Evolutionary conservation across 2,888 invertebrate genomes (phyloP).

Genomic region (Pollenia labialis): DNA sequence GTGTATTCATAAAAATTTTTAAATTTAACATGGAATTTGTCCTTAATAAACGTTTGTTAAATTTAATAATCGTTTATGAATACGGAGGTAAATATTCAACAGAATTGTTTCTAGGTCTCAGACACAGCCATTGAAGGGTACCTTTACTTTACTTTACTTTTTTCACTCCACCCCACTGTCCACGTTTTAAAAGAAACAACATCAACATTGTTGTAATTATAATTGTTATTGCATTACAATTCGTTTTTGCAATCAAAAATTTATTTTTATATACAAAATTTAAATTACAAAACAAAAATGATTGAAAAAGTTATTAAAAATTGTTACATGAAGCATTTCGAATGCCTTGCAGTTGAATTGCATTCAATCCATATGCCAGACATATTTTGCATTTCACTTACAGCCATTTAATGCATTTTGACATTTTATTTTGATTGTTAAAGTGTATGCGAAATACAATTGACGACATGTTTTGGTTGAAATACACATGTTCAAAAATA

Average conservation of each 20-base stretch:
- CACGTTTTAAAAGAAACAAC: background rate
- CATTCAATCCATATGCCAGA: constrained; percentile 60
- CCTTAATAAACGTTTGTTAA: no score
- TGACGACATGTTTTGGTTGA: constrained; percentile 54
- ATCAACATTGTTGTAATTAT: background rate
- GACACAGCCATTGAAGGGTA: no score
- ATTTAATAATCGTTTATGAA: no score
- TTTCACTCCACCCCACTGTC: background rate
- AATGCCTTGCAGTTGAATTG: constrained; percentile 39
- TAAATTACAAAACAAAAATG: background rate
- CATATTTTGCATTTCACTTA: constrained; percentile 60
- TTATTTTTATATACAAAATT: constrained; percentile 35
- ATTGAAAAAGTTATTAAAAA: constrained; percentile 43
- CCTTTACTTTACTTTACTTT: no score
- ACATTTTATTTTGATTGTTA: constrained; percentile 64
- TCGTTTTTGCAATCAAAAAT: constrained; percentile 57
- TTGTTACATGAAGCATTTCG: constrained; percentile 47
- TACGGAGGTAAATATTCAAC: no score
- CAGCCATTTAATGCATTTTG: constrained; percentile 64
- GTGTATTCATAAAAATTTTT: no score
- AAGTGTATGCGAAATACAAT: constrained; percentile 31
- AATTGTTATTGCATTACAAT: constrained; percentile 50
- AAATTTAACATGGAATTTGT: no score
- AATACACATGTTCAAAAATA: constrained; percentile 60
- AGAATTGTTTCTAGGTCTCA: no score